Percentiles rank a stretch among this genome's conserved stretches.
Conservation (phyloP, 2,797 vertebrate genomes). For the Podarcis lilfordi region DNA sequence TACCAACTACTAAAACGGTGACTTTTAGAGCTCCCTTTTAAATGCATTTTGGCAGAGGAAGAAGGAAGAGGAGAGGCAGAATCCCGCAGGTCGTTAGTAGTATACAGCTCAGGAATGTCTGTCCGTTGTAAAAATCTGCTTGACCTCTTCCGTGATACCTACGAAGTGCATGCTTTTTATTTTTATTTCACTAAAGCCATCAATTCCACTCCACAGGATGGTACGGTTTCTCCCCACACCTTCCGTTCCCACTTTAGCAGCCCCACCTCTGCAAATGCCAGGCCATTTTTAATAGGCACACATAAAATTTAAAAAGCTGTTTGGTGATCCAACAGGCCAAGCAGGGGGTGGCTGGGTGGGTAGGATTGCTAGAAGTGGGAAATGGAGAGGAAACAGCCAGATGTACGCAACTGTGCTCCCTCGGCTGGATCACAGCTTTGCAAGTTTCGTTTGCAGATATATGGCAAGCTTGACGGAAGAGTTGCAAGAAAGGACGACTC, state of each 20-base stretch:
- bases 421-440: not conserved
- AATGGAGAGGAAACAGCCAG: slow-evolving; percentile 7
- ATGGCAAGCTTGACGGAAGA: not conserved
- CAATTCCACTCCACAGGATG: not conserved
- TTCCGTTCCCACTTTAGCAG: not conserved
- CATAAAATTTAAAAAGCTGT: slow-evolving; percentile 29
- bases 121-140: not conserved
- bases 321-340: slow-evolving; percentile 20
- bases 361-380: slow-evolving; percentile 5
- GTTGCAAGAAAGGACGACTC: not conserved
- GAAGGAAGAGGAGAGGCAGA: slow-evolving; percentile 21
- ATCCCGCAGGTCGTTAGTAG: not conserved
- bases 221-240: not conserved
- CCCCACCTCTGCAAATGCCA: slow-evolving; percentile 15
- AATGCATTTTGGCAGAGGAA: slow-evolving; percentile 25
- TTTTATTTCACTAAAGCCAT: not conserved
- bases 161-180: not conserved
- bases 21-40: slow-evolving; percentile 16
- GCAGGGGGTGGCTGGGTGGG: not conserved
- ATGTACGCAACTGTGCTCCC: not conserved
- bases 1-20: slow-evolving; percentile 16
- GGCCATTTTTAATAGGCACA: slow-evolving; percentile 13
- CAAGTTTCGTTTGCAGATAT: not conserved
- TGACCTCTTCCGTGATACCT: slow-evolving; percentile 14
- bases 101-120: slow-evolving; percentile 19